A percentile compares a stretch with the other conserved stretches of the same genome.
These are phyloP conservation scores for Hoplostethus atlanticus DNA, from an alignment of 2,797 vertebrate species.

Conservation along the genomic window DNA sequence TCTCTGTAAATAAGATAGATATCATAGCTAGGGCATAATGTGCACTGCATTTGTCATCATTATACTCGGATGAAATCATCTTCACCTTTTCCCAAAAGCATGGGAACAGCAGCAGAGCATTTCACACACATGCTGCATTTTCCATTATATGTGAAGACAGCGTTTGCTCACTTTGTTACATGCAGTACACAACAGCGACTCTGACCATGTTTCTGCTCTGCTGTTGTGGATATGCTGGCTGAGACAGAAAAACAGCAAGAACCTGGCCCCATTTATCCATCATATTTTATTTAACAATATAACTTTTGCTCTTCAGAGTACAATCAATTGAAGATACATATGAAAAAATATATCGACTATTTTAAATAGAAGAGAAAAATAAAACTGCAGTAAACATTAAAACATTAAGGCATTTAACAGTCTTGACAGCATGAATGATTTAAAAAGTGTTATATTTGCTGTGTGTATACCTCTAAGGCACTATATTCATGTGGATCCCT, in stretches of 20 bases:
- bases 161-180: constrained; percentile 31
- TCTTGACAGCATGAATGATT: constrained; percentile 62
- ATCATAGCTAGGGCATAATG: constrained; percentile 55
- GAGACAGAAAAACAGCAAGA: constrained; percentile 18
- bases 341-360: constrained; percentile 80
- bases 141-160: constrained; percentile 56
- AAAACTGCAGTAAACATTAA: constrained; percentile 7
- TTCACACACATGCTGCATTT: constrained; percentile 59
- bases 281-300: constrained; percentile 90
- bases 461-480: constrained; percentile 71
- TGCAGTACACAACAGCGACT: constrained; percentile 1
- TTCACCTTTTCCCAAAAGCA: constrained; percentile 56
- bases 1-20: constrained; percentile 74
- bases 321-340: constrained; percentile 82
- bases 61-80: constrained; percentile 75
- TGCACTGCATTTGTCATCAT: constrained; percentile 73
- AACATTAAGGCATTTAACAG: constrained; percentile 71
- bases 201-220: background rate
- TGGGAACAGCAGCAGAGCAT: constrained; percentile 48
- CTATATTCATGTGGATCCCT: constrained; percentile 45
- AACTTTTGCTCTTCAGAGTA: constrained; percentile 88
- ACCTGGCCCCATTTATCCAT: constrained; percentile 71
- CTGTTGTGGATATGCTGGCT: background rate
- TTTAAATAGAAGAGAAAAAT: constrained; percentile 83
- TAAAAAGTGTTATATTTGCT: constrained; percentile 55